A percentile compares a stretch with the other conserved stretches of the same genome.
Evolutionary conservation across 2,797 vertebrate genomes (phyloP).

Genomic region (Nasua narica): DNA sequence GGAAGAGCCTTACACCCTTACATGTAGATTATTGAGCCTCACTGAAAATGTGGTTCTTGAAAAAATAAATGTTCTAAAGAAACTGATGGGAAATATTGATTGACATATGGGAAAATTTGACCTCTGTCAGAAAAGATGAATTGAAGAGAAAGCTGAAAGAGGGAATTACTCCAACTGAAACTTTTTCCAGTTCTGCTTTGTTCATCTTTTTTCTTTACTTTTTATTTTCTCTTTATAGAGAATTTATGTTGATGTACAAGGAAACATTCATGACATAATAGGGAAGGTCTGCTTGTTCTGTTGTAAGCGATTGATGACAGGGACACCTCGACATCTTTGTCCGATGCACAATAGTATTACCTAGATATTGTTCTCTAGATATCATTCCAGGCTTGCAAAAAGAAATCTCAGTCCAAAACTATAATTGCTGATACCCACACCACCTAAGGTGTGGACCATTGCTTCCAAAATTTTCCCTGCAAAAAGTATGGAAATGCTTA

Average conservation of each 20-base stretch:
- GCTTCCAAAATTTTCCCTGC: neutral
- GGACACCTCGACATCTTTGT: neutral
- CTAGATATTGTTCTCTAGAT: neutral
- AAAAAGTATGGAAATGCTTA: neutral
- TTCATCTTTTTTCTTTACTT: slow-evolving; percentile 16
- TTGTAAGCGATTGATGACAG: neutral
- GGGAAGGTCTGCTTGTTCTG: neutral
- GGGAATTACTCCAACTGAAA: neutral
- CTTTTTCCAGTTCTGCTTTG: neutral
- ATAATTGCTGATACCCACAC: neutral
- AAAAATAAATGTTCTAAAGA: neutral
- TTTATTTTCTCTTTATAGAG: neutral
- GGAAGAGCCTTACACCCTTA: neutral
- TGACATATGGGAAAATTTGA: neutral
- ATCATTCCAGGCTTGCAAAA: neutral
- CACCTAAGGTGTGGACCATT: neutral
- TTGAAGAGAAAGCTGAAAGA: slow-evolving; percentile 1
- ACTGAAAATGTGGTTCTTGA: neutral
- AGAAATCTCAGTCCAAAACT: neutral
- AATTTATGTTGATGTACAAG: neutral
- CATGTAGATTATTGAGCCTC: neutral
- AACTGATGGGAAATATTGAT: neutral
- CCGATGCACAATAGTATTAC: neutral
- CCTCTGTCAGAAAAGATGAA: slow-evolving; percentile 28
- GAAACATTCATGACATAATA: neutral